Evolutionary conservation across 2,888 invertebrate species (phyloP).

Genomic region (Protodeltote pygarga): DNA sequence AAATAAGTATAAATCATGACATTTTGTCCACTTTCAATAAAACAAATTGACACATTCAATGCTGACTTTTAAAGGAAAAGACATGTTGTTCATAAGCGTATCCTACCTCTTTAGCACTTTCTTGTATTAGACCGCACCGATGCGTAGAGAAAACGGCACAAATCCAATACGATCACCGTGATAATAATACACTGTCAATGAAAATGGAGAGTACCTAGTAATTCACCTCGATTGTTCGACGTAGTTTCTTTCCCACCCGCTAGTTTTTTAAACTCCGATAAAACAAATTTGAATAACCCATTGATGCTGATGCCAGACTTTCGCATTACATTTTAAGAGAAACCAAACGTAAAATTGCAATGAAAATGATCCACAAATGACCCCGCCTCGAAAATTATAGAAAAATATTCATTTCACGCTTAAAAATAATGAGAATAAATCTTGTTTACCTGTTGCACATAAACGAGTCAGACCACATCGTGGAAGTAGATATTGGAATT

Average conservation of each 20-base stretch:
- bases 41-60: slow-evolving; percentile 57
- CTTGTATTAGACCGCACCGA: slow-evolving; percentile 21
- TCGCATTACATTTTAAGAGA: slow-evolving; percentile 52
- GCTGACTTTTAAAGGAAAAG: not conserved
- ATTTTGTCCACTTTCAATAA: slow-evolving; percentile 53
- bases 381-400: slow-evolving; percentile 25
- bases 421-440: slow-evolving; percentile 27
- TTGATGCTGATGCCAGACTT: slow-evolving; percentile 56
- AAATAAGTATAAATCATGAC: slow-evolving; percentile 63
- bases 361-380: slow-evolving; percentile 31
- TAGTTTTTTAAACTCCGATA: slow-evolving; percentile 54
- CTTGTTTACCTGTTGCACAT: slow-evolving; percentile 30
- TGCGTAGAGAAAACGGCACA: slow-evolving; percentile 48
- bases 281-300: slow-evolving; percentile 60
- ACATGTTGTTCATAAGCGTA: slow-evolving; percentile 13
- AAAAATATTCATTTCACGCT: slow-evolving; percentile 44
- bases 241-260: slow-evolving; percentile 69
- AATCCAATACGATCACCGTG: slow-evolving; percentile 55
- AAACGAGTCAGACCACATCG: slow-evolving; percentile 40
- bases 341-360: slow-evolving; percentile 43
- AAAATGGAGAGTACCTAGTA: slow-evolving; percentile 62
- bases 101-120: slow-evolving; percentile 25
- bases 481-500: slow-evolving; percentile 38
- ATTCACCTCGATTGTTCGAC: slow-evolving; percentile 65
- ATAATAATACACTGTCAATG: slow-evolving; percentile 62